Evolutionary conservation across 2,113 vertebrate genomes (phyloP).

Genomic region (Hippocampus comes): DNA sequence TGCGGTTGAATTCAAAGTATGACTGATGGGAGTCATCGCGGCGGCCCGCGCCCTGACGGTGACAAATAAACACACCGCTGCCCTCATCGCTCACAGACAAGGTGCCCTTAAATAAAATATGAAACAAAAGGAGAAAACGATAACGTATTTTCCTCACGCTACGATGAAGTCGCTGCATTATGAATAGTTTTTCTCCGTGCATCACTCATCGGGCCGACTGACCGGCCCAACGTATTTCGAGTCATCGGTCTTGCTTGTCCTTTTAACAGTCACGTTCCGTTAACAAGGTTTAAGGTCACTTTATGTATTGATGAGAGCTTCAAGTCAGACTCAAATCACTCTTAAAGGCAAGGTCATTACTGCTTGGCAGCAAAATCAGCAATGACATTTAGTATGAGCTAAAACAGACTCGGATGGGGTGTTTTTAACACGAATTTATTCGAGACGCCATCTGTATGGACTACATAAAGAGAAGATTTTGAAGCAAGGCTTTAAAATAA

Average conservation of each 20-base stretch:
- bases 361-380: conserved; percentile 10
- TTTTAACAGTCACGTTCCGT: not conserved
- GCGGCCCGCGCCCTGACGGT: not conserved
- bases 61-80: conserved; percentile 9
- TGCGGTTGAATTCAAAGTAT: not conserved
- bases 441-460: conserved; percentile 10
- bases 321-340: not conserved
- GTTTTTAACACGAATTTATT: conserved; percentile 15
- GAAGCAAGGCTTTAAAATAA: conserved; percentile 19
- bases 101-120: conserved; percentile 34
- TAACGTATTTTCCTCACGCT: conserved; percentile 4
- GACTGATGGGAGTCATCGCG: not conserved
- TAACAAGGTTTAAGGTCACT: not conserved
- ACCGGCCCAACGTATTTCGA: not conserved
- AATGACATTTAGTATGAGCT: conserved; percentile 14
- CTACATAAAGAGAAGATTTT: conserved; percentile 4
- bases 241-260: not conserved
- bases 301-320: not conserved
- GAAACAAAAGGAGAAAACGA: conserved; percentile 8
- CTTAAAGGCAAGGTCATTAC: conserved; percentile 12
- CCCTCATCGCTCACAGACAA: conserved; percentile 29
- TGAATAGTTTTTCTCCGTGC: not conserved
- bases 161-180: not conserved
- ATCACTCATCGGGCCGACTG: conserved; percentile 18
- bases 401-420: conserved; percentile 6